Percentiles rank a stretch among this genome's conserved stretches.
phyloP scores from a whole-genome alignment of 2,797 vertebrate species.

The Malurus leucopterus region DNA sequence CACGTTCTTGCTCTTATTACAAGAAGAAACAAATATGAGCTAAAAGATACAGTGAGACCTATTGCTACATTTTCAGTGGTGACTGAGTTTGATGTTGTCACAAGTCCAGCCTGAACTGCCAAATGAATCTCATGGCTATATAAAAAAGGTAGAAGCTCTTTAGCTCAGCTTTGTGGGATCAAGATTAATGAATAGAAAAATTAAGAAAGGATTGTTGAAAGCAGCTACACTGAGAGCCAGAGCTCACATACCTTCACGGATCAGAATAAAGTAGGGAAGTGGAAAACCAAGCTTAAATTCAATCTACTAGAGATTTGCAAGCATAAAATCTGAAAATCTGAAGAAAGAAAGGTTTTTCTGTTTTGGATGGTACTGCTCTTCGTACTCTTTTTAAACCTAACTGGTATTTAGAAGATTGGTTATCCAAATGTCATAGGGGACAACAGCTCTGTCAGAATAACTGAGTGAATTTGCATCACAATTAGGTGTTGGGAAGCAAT shows the following conservation, averaged over 20 bases:
- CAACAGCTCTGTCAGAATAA: not conserved
- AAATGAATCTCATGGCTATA: not conserved
- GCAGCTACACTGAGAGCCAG: not conserved
- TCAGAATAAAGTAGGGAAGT: not conserved
- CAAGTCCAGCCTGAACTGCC: not conserved
- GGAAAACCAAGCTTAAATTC: not conserved
- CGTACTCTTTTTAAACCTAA: not conserved
- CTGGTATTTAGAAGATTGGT: constrained; percentile 38
- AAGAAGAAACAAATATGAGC: not conserved
- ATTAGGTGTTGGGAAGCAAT: not conserved
- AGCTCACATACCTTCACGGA: not conserved
- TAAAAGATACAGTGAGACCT: not conserved
- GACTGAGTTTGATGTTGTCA: not conserved
- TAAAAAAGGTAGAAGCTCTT: not conserved
- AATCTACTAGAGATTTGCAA: not conserved
- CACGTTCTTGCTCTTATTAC: not conserved
- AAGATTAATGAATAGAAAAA: not conserved
- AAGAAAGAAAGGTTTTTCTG: not conserved
- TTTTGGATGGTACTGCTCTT: not conserved
- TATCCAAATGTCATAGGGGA: not conserved
- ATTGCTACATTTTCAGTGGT: not conserved
- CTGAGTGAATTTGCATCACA: constrained; percentile 22
- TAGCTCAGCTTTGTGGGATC: not conserved
- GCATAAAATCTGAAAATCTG: not conserved
- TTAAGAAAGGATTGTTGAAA: not conserved